These are phyloP conservation scores for Sakesphorus luctuosus DNA, from an alignment of 2,113 vertebrate genomes.

Conservation along the genomic window DNA sequence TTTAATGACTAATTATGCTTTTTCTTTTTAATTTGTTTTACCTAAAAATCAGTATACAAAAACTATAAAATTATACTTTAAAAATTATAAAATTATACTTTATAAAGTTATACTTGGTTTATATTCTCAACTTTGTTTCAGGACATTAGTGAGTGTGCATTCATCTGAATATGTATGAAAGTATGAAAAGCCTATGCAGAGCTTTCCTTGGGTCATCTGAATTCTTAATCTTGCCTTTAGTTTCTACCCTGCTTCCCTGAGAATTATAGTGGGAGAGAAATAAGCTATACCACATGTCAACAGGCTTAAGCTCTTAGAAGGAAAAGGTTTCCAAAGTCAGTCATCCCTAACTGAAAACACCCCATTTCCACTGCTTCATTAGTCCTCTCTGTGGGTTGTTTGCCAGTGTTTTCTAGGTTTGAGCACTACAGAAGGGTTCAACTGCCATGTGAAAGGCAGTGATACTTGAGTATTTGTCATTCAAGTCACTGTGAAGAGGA, in stretches of 20 bases:
- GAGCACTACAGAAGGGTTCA: background rate
- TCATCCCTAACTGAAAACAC: background rate
- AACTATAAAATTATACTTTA: background rate
- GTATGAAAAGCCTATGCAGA: background rate
- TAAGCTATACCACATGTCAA: background rate
- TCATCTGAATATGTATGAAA: fast-evolving
- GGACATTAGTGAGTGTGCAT: background rate
- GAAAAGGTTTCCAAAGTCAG: background rate
- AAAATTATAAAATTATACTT: background rate
- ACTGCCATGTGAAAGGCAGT: background rate
- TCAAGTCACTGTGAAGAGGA: background rate
- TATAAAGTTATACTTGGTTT: background rate
- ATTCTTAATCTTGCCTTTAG: background rate
- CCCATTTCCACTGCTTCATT: background rate
- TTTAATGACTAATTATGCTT: background rate
- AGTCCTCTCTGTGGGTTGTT: background rate
- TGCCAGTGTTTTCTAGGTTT: background rate
- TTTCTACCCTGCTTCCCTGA: background rate
- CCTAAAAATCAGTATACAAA: background rate
- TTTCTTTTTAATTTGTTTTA: background rate
- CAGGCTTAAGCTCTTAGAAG: background rate
- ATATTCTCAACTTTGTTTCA: background rate
- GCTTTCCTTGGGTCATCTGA: background rate
- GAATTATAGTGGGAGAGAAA: background rate
- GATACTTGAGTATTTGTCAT: background rate